Base-by-base conservation (phyloP, 2,113 vertebrate genomes). In the Nesogale talazaci region DNA sequence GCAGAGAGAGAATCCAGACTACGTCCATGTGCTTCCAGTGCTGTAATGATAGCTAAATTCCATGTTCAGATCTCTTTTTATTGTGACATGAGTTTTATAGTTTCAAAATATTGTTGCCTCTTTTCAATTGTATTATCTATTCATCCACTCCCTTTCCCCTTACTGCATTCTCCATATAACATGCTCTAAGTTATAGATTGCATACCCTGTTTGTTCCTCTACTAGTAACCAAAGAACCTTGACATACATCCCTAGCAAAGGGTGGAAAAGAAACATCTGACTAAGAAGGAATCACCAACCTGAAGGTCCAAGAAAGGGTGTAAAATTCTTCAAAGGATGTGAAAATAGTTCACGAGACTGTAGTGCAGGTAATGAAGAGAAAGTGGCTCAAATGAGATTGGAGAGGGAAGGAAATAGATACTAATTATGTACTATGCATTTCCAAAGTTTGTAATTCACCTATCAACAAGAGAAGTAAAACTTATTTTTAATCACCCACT, bases 241-340 rank as follows among this genome's bases (percentile, higher is more conserved):
- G 46, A 36, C 27, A 10, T 8, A 2, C 10, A 70, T 31, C 40
- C 20, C 10, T 76, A 17, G 6, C 27, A 76, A 34, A 65, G 10
- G 9, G 59, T 16, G 59, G 19, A 70, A 67, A 29, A 23, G 40
- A 69, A 69, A 1, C 9, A 56, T 29, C 23, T 61, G 16, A 69
- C 17, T 1, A 1, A 34, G 40, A 77, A 15, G 7, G 10, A 59
- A 31, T 3, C 0, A 2, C 19, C 14, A 3, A 14, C 15, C 57
- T 57, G 4, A 25, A 74, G 67, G 14, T 52, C 85, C 31, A 74
- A 25, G 27, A 42, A 42, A 84, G 11, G 78, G 57, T 17, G 59
- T 22, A 5, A 11, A 52, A 19, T 17, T 6, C 20, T 46, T 38
- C 27, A 46, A 38, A 86, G 4, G 69, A 63, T 9, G 25, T 59